Base-by-base conservation (phyloP, 2,113 vertebrate species). In the Dolichallabes microphthalmus region DNA sequence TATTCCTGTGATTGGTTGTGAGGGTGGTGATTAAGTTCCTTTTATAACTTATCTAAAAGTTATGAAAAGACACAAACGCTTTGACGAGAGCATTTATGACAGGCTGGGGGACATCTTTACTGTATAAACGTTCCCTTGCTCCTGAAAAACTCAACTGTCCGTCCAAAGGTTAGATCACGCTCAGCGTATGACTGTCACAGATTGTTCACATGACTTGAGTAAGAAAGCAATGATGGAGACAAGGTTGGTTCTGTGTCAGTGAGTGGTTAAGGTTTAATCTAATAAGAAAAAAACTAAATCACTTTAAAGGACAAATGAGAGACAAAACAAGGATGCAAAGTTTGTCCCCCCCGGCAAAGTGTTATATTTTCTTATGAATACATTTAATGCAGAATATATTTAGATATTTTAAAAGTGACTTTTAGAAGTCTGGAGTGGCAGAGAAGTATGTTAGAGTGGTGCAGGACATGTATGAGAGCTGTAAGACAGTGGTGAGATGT, bases 211-310 rank as follows among this genome's bases (percentile, higher is more conserved):
- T 45, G 45, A 74, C 53, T 63, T 19, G 79, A 82, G 64, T 1
- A 17, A 73, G 74, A 32, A 2, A 80, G 35, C 5, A 7, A 63
- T 25, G 75, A n/a, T 13, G 53, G 22, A 61, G 76, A 25, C 27
- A 61, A 63, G 68, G 87, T 89, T 76, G 50, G 89, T 88, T 90
- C 83, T 83, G 57, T 85, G 73, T 88, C 82, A 90, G 45, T 78
- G 85, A 61, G 75, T 81, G 64, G 89, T 90, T 87, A 90, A 85
- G 76, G 32, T 83, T 87, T 88, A 85, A 89, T 83, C 80, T 50
- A 22, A 25, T 0, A 1, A 5, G 6, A 32, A 25, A 57, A 39
- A 57, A 69, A 57, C 22, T 1, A 22, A 61, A 17, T 25, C 19
- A 52, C 45, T 25, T 61, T 61, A 58, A 85, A 83, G 66, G 83